phyloP scores from a whole-genome alignment of 2,888 invertebrate genomes.

The Gastrophysa polygoni region DNA sequence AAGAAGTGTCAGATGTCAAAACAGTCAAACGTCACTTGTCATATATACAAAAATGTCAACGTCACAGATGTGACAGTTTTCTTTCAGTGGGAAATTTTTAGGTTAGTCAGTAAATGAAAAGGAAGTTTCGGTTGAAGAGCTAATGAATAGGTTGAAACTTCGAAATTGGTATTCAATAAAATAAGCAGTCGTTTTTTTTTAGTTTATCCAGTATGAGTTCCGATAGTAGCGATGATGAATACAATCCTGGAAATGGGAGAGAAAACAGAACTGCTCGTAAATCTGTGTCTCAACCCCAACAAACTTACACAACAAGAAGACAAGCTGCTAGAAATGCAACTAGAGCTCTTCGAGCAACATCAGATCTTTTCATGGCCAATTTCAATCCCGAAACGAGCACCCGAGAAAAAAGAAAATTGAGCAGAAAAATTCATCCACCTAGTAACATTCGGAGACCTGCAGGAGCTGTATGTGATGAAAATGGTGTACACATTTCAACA shows the following conservation, averaged over 20 bases:
- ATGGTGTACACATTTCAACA: constrained; percentile 67
- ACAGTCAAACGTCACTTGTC: too few species aligned
- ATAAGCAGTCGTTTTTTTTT: too few species aligned
- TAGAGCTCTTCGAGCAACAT: constrained; percentile 35
- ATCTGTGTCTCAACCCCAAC: constrained; percentile 36
- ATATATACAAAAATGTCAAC: too few species aligned
- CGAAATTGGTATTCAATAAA: too few species aligned
- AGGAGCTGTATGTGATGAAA: constrained; percentile 72
- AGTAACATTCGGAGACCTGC: constrained; percentile 59
- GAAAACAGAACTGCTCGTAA: constrained; percentile 46
- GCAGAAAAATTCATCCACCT: constrained; percentile 66
- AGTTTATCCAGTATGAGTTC: constrained; percentile 23
- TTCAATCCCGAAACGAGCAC: constrained; percentile 82
- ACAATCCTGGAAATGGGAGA: constrained; percentile 30
- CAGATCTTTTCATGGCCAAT: constrained; percentile 58
- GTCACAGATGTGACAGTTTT: too few species aligned
- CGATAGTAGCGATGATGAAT: constrained; percentile 42
- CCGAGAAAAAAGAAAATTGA: constrained; percentile 77
- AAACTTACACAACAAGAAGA: constrained; percentile 41
- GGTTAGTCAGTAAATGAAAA: too few species aligned
- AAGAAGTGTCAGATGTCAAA: too few species aligned
- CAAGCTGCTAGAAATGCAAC: constrained; percentile 44
- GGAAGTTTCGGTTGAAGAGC: too few species aligned
- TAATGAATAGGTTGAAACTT: too few species aligned
- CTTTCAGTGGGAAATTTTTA: too few species aligned